Base-by-base conservation (phyloP, 2,113 vertebrate genomes). In the Gracilinanus agilis region DNA sequence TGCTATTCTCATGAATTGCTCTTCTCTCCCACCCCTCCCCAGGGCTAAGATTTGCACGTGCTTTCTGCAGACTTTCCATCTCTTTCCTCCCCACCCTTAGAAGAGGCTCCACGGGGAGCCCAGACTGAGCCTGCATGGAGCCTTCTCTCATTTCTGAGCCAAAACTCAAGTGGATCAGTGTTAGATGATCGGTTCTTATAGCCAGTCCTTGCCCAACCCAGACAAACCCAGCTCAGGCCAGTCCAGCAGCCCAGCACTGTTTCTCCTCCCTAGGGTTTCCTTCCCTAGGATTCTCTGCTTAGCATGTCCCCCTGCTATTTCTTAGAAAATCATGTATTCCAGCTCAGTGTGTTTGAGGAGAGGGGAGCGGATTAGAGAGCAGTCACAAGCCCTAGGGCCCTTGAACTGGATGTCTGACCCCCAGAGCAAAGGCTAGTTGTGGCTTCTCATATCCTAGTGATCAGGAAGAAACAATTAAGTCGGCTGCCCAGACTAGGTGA, bases 51-150 rank as follows among this genome's bases (percentile, higher is more conserved):
- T 24, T 88, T 89, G 55, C 54, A 2, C 3, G 7, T 54, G 67
- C 67, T 83, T 83, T 83, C 67, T 83, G 34, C n/a, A 83, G 67
- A 83, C 67, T 83, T 83, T 83, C 67, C 67, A 83, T 91, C 90
- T 92, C 8, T 0, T 44, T 21, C 54, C 19, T 24, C 49, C 89
- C 23, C 29, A 5, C 0, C 25, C 53, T 24, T 0, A 54, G 75
- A 91, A 93, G 54, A 55, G 90, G n/a, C 3, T 6, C 25, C 29
- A 83, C 21, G 9, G 23, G 9, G 58, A 75, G 24, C 3, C 23
- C 34, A 55, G 54, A 6, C 23, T 4, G 27, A 21, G 3, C 5
- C 34, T 16, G 88, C 29, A 4, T 93, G 29, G 25, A 21, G 9
- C 11, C 58, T 92, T 54, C 55, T 88, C 21, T 54, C 40, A 40